phyloP scores from a whole-genome alignment of 2,113 vertebrate species.

The Carettochelys insculpta region DNA sequence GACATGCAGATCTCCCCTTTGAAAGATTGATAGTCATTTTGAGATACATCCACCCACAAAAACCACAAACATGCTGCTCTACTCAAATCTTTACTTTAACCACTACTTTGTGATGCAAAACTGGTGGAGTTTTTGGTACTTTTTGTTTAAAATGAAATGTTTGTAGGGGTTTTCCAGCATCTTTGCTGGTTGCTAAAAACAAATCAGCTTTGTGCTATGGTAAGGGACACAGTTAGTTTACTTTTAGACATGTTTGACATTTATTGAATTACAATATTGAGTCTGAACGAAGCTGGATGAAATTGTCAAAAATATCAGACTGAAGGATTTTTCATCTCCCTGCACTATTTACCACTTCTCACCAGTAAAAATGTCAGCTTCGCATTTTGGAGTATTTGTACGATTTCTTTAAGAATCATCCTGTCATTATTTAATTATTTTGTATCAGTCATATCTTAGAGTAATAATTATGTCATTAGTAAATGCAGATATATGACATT shows the following conservation, averaged over 20 bases:
- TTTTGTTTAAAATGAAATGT: slow-evolving; percentile 83
- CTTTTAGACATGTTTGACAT: slow-evolving; percentile 50
- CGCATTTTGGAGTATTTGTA: neutral
- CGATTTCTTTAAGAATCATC: neutral
- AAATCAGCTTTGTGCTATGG: slow-evolving; percentile 53
- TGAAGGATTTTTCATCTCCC: neutral
- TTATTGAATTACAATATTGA: slow-evolving; percentile 61
- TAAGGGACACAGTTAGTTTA: slow-evolving; percentile 26
- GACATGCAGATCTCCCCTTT: slow-evolving; percentile 61
- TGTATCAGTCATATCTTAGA: neutral
- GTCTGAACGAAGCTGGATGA: slow-evolving; percentile 49
- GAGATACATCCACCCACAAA: slow-evolving; percentile 80
- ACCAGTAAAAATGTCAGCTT: neutral
- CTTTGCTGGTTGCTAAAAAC: slow-evolving; percentile 72
- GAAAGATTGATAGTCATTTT: slow-evolving; percentile 63
- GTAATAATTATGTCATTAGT: neutral
- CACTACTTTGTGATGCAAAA: slow-evolving; percentile 84
- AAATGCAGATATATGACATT: neutral
- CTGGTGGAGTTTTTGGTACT: slow-evolving; percentile 86
- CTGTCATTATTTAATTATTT: fast-evolving
- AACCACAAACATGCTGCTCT: slow-evolving; percentile 79
- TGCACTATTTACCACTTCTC: neutral
- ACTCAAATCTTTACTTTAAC: slow-evolving; percentile 80
- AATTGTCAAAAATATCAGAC: slow-evolving; percentile 38
- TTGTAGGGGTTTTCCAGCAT: slow-evolving; percentile 81